Base-by-base conservation (phyloP, 2,113 vertebrate genomes). In the Onychostruthus taczanowskii region DNA sequence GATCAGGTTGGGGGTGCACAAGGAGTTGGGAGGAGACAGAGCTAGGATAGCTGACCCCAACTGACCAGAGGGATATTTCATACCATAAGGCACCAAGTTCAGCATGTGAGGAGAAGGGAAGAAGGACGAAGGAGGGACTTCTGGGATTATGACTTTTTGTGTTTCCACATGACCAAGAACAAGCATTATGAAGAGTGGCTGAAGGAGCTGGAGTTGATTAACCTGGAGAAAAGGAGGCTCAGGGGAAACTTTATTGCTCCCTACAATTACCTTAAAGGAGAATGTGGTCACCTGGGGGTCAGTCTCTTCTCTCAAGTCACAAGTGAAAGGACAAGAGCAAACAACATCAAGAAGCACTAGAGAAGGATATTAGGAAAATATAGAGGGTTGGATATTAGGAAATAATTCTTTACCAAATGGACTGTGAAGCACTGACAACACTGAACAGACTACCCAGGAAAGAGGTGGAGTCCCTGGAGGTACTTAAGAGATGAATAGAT, bases 51-150 rank as follows among this genome's bases (percentile, higher is more conserved):
- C 3, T 31, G 13, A 58, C 3, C 13, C 13, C 26, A 35, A 0
- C 3, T 20, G 68, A 33, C 18, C 35, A 37, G 14, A n/a, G 20
- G 10, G 14, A 21, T n/a, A 47, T 47, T 6, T 35, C 10, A 20
- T 26, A 46, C 5, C 41, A 2, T 27, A n/a, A 11, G 15, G 37
- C 4, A 3, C 16, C 4, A 18, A 20, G 4, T 5, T 56, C 19
- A 46, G 8, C 10, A 17, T 13, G 27, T 6, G 64, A 44, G 10
- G 9, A 39, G 33, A 43, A 17, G 8, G 15, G 5, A 52, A 27
- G 33, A 33, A 56, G 16, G 4, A n/a, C 9, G 15, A 56, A 24
- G 1, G 4, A 2, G 5, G 1, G 0, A 23, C 3, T 11, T 50
- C 22, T 6, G 3, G 10, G 15, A 16, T 16, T 3, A 19, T 11